Evolutionary conservation across 35 echinoderm and acorn worm species (phyloP).

Genomic region (Apostichopus japonicus): DNA sequence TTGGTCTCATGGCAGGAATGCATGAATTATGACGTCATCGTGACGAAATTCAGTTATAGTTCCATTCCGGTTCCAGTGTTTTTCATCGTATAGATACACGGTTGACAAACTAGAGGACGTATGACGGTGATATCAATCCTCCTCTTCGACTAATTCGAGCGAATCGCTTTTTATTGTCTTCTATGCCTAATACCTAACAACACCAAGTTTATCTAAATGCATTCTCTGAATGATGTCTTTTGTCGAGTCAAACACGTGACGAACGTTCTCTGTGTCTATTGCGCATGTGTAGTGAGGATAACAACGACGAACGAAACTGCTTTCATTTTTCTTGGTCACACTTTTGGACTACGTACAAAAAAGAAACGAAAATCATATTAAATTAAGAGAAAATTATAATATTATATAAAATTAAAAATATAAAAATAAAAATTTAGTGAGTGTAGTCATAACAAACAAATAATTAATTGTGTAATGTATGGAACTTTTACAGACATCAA

Average conservation of each 20-base stretch:
- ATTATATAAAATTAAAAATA: too few relatives aligned
- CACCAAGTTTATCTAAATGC: constrained; percentile 47
- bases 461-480: too few relatives aligned
- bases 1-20: too few relatives aligned
- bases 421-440: too few relatives aligned
- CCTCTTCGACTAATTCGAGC: not conserved
- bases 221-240: constrained; percentile 66
- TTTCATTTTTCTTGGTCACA: constrained; percentile 15
- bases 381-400: too few relatives aligned
- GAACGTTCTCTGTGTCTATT: constrained; percentile 64
- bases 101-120: too few relatives aligned
- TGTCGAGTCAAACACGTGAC: constrained; percentile 55
- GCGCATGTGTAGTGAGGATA: constrained; percentile 67
- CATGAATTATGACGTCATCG: too few relatives aligned
- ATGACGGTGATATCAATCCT: not conserved
- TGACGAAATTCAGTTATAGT: too few relatives aligned
- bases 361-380: not conserved
- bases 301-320: constrained; percentile 44
- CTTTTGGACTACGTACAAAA: constrained; percentile 48
- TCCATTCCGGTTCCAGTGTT: too few relatives aligned
- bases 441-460: too few relatives aligned
- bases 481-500: too few relatives aligned
- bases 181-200: constrained; percentile 27
- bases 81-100: too few relatives aligned
- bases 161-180: not conserved